Conservation (phyloP, 2,888 invertebrate genomes). For the Creontiades dilutus region DNA sequence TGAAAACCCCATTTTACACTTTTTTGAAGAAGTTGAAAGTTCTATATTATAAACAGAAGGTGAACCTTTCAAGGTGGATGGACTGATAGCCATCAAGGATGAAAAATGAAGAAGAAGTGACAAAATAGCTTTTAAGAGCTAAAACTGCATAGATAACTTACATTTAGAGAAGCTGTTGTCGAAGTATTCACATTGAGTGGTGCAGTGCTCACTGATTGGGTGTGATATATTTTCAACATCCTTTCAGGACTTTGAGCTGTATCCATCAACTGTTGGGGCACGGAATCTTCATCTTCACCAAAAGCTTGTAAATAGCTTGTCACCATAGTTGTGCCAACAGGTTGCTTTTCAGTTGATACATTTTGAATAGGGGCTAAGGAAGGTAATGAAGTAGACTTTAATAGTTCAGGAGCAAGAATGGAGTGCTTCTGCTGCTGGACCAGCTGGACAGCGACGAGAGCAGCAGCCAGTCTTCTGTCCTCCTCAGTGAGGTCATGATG, state of each 20-base stretch:
- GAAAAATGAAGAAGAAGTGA: too few relatives aligned
- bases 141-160: background rate
- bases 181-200: conserved; percentile 62
- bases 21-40: too few relatives aligned
- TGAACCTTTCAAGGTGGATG: too few relatives aligned
- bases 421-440: conserved; percentile 81
- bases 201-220: conserved; percentile 68
- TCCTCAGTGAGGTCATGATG: conserved; percentile 81
- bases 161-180: conserved; percentile 30
- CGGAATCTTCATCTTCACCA: conserved; percentile 74
- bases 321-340: conserved; percentile 76
- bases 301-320: conserved; percentile 77
- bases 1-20: too few relatives aligned
- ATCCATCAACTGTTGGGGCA: conserved; percentile 73
- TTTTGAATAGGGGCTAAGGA: conserved; percentile 74
- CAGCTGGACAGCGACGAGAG: conserved; percentile 83
- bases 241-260: conserved; percentile 74
- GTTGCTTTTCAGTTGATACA: conserved; percentile 76
- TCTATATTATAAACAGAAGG: too few relatives aligned
- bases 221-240: conserved; percentile 75
- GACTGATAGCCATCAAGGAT: too few relatives aligned
- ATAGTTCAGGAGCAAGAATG: conserved; percentile 74
- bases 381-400: conserved; percentile 74
- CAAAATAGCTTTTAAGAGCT: too few relatives aligned
- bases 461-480: conserved; percentile 82